Conservation (phyloP, 2,797 vertebrate genomes). For the Hoplostethus mediterraneus region DNA sequence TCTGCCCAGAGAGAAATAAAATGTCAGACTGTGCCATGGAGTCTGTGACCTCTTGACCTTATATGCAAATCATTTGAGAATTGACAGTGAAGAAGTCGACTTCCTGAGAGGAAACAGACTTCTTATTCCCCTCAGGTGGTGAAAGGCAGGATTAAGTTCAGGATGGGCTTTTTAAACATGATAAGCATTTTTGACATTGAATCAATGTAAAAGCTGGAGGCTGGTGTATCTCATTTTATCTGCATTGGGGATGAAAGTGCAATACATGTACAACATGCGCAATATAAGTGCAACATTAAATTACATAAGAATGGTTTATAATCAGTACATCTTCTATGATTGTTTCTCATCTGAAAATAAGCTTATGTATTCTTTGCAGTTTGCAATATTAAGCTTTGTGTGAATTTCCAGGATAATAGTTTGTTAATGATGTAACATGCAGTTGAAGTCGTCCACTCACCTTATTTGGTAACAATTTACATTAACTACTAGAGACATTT, state of each 20-base stretch:
- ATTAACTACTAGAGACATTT: no score
- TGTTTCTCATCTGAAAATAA: neutral
- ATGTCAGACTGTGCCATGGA: constrained; percentile 70
- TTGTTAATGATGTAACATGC: no score
- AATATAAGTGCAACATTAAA: no score
- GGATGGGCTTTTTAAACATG: constrained; percentile 33
- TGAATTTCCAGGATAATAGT: no score
- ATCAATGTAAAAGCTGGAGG: constrained; percentile 45
- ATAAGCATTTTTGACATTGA: constrained; percentile 54
- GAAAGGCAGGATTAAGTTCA: constrained; percentile 47
- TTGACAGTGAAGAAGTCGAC: constrained; percentile 58
- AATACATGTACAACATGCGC: no score
- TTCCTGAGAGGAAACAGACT: constrained; percentile 62
- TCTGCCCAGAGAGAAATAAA: constrained; percentile 73
- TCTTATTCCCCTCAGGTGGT: constrained; percentile 51
- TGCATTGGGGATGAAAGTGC: neutral
- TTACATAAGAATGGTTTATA: constrained; percentile 3
- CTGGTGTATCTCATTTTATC: constrained; percentile 57
- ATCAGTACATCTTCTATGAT: neutral
- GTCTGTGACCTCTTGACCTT: constrained; percentile 72
- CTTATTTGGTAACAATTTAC: no score
- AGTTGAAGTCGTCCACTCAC: no score
- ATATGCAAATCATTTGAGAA: constrained; percentile 71
- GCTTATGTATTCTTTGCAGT: neutral
- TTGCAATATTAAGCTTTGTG: neutral